phyloP scores from a whole-genome alignment of 2,113 vertebrate species.

The Pampusana beccarii region DNA sequence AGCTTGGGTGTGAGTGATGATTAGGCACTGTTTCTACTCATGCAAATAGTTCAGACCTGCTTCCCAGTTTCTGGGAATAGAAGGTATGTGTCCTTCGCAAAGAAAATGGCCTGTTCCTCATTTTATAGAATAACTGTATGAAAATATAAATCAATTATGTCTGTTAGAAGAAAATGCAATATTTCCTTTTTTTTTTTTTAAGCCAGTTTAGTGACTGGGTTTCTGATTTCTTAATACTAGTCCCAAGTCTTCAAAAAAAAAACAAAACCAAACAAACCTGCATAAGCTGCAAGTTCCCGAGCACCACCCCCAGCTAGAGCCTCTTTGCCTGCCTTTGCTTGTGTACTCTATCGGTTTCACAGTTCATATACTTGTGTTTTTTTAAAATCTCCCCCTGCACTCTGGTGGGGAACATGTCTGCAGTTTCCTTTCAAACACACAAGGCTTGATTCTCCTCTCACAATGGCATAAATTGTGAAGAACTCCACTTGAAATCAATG shows the following conservation, averaged over 20 bases:
- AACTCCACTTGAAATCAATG: slow-evolving; percentile 55
- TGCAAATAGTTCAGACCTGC: not conserved
- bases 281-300: not conserved
- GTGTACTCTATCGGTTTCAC: slow-evolving; percentile 58
- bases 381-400: not conserved
- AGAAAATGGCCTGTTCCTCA: not conserved
- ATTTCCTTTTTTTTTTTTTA: not conserved
- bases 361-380: slow-evolving; percentile 62
- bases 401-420: slow-evolving; percentile 57
- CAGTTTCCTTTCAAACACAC: slow-evolving; percentile 63
- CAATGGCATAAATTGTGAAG: slow-evolving; percentile 69
- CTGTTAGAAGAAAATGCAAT: not conserved
- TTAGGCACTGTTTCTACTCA: not conserved
- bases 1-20: not conserved
- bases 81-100: not conserved
- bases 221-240: not conserved
- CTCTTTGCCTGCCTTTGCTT: slow-evolving; percentile 47
- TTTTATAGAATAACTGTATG: not conserved
- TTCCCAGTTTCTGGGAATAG: not conserved
- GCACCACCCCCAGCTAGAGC: not conserved
- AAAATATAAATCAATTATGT: not conserved
- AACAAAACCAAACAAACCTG: not conserved
- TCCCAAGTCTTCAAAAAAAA: not conserved
- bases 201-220: not conserved
- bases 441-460: slow-evolving; percentile 65